Percentiles rank a stretch among this genome's conserved stretches.
phyloP scores from a whole-genome alignment of 2,888 invertebrate species.

The Diarsia brunnea region DNA sequence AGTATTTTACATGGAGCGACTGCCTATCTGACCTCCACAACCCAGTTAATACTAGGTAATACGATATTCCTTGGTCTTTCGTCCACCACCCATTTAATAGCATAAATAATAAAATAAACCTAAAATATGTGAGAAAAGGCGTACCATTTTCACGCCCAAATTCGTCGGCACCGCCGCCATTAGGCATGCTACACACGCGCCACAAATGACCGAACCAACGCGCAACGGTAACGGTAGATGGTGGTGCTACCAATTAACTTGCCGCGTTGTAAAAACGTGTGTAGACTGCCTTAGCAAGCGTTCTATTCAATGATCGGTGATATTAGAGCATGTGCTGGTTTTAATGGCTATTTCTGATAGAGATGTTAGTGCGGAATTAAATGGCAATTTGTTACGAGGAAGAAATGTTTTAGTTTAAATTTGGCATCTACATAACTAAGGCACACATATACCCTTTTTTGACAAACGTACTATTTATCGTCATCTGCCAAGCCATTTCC shows the following conservation, averaged over 20 bases:
- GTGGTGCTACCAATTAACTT: conserved; percentile 78
- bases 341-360: conserved; percentile 31
- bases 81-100: background rate
- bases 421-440: background rate
- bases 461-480: too few species aligned
- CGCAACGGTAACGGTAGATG: conserved; percentile 67
- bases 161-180: conserved; percentile 50
- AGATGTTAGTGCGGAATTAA: background rate
- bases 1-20: too few species aligned
- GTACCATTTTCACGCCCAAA: conserved; percentile 47
- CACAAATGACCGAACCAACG: conserved; percentile 73
- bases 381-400: background rate
- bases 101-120: conserved; percentile 24
- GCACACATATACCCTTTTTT: background rate
- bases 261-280: conserved; percentile 77
- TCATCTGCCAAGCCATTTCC: too few species aligned
- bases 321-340: conserved; percentile 43
- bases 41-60: too few species aligned
- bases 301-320: conserved; percentile 66
- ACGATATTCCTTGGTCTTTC: too few species aligned
- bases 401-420: background rate
- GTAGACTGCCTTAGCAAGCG: conserved; percentile 72
- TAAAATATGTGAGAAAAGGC: conserved; percentile 45
- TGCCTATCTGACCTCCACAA: too few species aligned
- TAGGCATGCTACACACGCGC: conserved; percentile 74